These are phyloP conservation scores for Nymphalis c-album DNA, from an alignment of 2,888 invertebrate genomes.

Conservation along the genomic window DNA sequence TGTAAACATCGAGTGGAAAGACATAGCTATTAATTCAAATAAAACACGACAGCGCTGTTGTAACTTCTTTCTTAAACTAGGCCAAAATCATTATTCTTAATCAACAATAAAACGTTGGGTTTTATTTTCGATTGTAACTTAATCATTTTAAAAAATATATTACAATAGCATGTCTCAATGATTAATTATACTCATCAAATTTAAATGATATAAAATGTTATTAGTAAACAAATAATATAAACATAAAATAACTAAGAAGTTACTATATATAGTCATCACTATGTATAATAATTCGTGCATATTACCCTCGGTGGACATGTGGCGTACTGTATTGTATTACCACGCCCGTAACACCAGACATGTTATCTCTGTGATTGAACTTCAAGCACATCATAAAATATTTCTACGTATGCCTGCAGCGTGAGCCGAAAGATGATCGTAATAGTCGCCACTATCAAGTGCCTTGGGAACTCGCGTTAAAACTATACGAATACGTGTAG, in stretches of 20 bases:
- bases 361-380: conserved; percentile 72
- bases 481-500: conserved; percentile 13
- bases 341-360: conserved; percentile 57
- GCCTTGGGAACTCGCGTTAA: conserved; percentile 43
- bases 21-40: conserved; percentile 51
- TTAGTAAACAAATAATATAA: not conserved
- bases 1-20: conserved; percentile 8
- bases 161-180: not conserved
- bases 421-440: conserved; percentile 44
- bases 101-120: conserved; percentile 57
- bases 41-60: conserved; percentile 54
- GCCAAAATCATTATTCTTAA: conserved; percentile 70
- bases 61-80: conserved; percentile 58
- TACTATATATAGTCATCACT: not conserved
- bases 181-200: not conserved
- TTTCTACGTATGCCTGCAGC: conserved; percentile 51
- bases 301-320: conserved; percentile 54
- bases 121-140: conserved; percentile 16
- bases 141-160: conserved; percentile 23
- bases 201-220: not conserved
- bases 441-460: conserved; percentile 46
- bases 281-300: conserved; percentile 33
- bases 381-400: conserved; percentile 66
- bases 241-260: not conserved
- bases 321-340: conserved; percentile 65